Conservation (phyloP, 2,113 vertebrate genomes). For the Myiagra hebetior region DNA sequence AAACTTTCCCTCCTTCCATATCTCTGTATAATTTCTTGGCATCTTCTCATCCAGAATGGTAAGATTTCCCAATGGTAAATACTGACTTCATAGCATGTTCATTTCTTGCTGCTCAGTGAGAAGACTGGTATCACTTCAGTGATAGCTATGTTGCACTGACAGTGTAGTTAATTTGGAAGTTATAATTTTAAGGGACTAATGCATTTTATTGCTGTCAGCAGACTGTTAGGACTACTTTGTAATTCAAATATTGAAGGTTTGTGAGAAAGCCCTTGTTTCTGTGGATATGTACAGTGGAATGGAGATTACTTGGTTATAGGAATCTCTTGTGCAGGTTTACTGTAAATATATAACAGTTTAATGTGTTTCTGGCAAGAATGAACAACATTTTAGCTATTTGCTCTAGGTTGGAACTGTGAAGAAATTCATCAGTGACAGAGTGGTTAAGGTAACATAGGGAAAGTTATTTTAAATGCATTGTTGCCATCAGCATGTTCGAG, state of each 20-base stretch:
- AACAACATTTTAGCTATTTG: slow-evolving; percentile 66
- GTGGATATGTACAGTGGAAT: neutral
- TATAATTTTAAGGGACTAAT: neutral
- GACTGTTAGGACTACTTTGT: neutral
- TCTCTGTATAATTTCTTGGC: neutral
- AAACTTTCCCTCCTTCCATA: neutral
- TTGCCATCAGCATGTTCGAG: slow-evolving; percentile 54
- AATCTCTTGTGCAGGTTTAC: neutral
- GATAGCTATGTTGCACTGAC: neutral
- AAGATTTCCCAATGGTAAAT: neutral
- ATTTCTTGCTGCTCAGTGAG: neutral
- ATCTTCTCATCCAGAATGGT: neutral
- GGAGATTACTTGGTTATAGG: neutral
- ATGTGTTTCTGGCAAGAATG: slow-evolving; percentile 40
- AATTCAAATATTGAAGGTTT: neutral
- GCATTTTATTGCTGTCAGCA: neutral
- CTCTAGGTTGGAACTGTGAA: slow-evolving; percentile 63
- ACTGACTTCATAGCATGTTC: neutral
- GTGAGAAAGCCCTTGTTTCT: neutral
- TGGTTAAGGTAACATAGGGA: slow-evolving; percentile 68
- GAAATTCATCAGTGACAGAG: slow-evolving; percentile 59
- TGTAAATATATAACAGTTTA: neutral
- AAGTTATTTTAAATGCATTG: slow-evolving; percentile 28
- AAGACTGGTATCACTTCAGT: neutral
- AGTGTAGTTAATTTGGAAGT: neutral